These are phyloP conservation scores for Phasia obesa DNA, from an alignment of 2,888 invertebrate genomes.

Conservation along the genomic window DNA sequence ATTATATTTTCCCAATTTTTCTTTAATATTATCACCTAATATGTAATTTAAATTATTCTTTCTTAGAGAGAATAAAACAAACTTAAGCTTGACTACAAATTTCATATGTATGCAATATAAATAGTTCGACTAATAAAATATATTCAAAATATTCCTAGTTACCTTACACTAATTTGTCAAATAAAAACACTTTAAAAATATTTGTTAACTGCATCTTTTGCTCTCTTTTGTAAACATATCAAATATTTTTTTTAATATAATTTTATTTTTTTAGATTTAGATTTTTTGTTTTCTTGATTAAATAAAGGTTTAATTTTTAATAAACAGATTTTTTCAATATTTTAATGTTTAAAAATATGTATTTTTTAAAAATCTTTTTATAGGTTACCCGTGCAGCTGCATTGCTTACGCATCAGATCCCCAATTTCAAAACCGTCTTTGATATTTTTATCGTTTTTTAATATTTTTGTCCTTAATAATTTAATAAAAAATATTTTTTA, in stretches of 20 bases:
- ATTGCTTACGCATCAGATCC: conserved; percentile 81
- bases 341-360: conserved; percentile 67
- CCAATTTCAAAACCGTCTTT: conserved; percentile 80
- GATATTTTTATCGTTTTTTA: conserved; percentile 47
- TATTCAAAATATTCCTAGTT: no score
- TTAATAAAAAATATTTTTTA: conserved; percentile 13
- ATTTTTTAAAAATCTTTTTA: conserved; percentile 72
- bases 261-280: not conserved
- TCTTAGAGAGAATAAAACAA: no score
- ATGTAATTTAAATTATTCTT: no score
- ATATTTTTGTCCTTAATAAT: conserved; percentile 6
- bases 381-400: conserved; percentile 81
- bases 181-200: no score
- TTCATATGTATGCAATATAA: no score
- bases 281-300: not conserved
- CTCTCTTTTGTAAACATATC: no score
- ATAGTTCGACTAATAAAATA: no score
- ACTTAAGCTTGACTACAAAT: no score
- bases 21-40: no score
- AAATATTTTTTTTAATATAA: not conserved
- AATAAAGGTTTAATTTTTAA: not conserved
- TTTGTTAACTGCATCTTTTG: no score
- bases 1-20: no score
- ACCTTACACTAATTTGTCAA: no score
- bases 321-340: conserved; percentile 45